Base-by-base conservation (phyloP, 2,797 vertebrate genomes). In the Neosilurus hyrtlii region DNA sequence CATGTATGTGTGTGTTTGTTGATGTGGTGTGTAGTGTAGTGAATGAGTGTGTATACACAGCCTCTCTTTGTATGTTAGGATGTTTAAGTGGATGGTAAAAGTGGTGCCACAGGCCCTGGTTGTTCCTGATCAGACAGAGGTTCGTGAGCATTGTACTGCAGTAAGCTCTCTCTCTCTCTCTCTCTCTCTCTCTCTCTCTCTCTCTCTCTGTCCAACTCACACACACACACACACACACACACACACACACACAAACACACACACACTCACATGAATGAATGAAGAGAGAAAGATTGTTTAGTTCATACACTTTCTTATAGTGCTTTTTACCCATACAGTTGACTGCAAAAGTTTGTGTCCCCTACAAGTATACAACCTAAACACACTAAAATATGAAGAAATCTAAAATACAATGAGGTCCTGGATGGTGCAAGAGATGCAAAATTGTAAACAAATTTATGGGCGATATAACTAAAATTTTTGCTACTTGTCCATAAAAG, bases 31-130 rank as follows among this genome's bases (percentile, higher is more conserved):
- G 66, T 49, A 35, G 30, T 15, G 52, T 30, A 35, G 54, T 20
- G 26, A 35, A 30, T 43, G 20, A n/a, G 73, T 57, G n/a, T 86
- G n/a, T 82, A 56, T 85, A 81, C 81, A 52, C n/a, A 26, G 37
- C 35, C 57, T 81, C 51, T 67, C 51, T 79, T 83, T 86, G 3
- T 79, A 70, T 54, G 78, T 80, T 90, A 95, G 94, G 90, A 95
- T 95, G 95, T 95, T 95, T 88, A 95, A 92, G 89, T 95, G 94
- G 94, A 92, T 94, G 90, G 94, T 93, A 82, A 95, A 93, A 92
- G 94, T 95, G 83, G 94, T 94, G 82, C 94, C 95, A 5, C 93
- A 94, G 79, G 91, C 88, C 16, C 91, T 91, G 61, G 91, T 88
- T 80, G 71, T 61, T 81, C 75, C 85, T 0, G 90, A 84, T n/a